phyloP scores from a whole-genome alignment of 2,113 vertebrate genomes.

The Salminus brasiliensis region DNA sequence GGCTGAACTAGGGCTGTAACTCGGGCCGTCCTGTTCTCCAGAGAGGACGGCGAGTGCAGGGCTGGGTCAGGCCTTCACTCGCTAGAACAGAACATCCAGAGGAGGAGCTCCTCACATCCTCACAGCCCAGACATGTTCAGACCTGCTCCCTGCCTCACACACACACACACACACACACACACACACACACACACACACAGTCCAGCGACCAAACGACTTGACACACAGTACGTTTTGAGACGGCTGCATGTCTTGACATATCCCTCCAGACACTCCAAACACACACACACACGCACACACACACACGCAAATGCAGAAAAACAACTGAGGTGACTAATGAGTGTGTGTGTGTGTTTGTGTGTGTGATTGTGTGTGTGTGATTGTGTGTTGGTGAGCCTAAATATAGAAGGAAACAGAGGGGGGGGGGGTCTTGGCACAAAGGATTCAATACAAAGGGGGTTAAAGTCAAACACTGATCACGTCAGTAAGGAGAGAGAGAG shows the following conservation, averaged over 20 bases:
- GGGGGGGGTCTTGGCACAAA: too few relatives aligned
- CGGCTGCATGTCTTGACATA: not conserved
- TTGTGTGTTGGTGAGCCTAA: too few relatives aligned
- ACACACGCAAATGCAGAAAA: not conserved
- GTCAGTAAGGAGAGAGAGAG: not conserved
- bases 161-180: not conserved
- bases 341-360: too few relatives aligned
- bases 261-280: conserved; percentile 14
- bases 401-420: too few relatives aligned
- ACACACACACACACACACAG: conserved; percentile 20
- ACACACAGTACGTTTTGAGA: not conserved
- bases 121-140: conserved; percentile 15
- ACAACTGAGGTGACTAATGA: too few relatives aligned
- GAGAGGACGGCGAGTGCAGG: not conserved
- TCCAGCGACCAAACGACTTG: too few relatives aligned
- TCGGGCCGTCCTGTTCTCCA: not conserved
- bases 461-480: too few relatives aligned
- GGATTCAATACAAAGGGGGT: too few relatives aligned
- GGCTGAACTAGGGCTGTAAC: not conserved
- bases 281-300: not conserved
- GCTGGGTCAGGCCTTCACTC: not conserved
- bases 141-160: conserved; percentile 1
- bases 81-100: not conserved
- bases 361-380: too few relatives aligned
- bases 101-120: not conserved